Evolutionary conservation across 2,888 invertebrate genomes (phyloP), one percentile per base, ranked within the genome.

Genomic region (Chloromyia formosa): DNA sequence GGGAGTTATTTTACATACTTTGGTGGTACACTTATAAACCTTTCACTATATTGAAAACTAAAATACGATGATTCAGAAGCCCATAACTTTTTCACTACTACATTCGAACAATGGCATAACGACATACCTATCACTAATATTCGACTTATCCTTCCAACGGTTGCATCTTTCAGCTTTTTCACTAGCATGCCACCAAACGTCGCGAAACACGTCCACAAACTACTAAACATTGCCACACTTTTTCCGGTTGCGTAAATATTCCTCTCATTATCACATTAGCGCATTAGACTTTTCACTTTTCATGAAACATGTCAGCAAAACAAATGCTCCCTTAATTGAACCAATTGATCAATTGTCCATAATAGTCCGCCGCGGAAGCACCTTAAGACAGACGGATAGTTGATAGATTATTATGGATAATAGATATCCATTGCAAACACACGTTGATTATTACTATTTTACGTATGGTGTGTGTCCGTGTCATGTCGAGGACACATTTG

Each of bases 181-280:
- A 56, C 18, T 56, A 56, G 14, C 56, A 56, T 56, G 4, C 20
- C 18, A 20, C 18, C 5, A 56, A 56, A 56, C 10, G 16, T 3
- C 18, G 16, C 56, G 5, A 56, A 10, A 10, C 56, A 10, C 18
- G 10, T n/a, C 56, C 56, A 56, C 1, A 56, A 20, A n/a, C 18
- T 10, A 7, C 20, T 18, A 20, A 56, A 7, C 56, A 56, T 56
- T 16, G 18, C 20, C 56, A 20, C 56, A 7, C 3, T 2, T n/a
- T 56, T 56, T n/a, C 10, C 56, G 2, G 16, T 49, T 49, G 14
- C 49, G 16, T 10, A n/a, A 49, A 49, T 56, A 56, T 16, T 56
- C 22, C 56, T 56, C 20, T 56, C 56, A 56, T 56, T 56, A 56
- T 56, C 56, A 56, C 56, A 53, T 53, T 16, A 53, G 53, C 18